Evolutionary conservation across 2,888 invertebrate genomes (phyloP).

Genomic region (Dendrolimus houi): DNA sequence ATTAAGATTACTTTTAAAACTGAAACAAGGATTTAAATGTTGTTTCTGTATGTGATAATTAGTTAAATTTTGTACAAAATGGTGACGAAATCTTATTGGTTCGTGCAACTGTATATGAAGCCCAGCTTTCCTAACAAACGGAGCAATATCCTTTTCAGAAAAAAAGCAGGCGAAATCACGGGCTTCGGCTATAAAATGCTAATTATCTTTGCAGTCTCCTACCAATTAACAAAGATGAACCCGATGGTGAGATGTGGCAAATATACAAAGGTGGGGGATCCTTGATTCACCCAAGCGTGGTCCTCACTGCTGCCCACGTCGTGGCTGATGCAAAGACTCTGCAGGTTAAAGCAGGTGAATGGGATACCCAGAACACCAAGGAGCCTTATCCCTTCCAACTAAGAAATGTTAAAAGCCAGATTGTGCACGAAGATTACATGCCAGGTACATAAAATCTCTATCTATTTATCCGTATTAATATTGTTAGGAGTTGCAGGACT

Average conservation of each 20-base stretch:
- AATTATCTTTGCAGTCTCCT: conserved; percentile 43
- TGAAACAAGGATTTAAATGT: too few relatives aligned
- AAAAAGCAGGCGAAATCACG: too few relatives aligned
- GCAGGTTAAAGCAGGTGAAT: conserved; percentile 83
- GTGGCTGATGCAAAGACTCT: conserved; percentile 24
- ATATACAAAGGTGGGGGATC: conserved; percentile 88
- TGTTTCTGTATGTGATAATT: too few relatives aligned
- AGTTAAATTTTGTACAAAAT: too few relatives aligned
- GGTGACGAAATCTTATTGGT: too few relatives aligned
- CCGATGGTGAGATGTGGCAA: conserved; percentile 54
- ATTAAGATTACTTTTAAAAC: too few relatives aligned
- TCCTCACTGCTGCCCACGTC: conserved; percentile 87
- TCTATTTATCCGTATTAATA: too few relatives aligned
- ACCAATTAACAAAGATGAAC: conserved; percentile 50
- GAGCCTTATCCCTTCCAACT: conserved; percentile 85
- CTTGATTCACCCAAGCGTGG: conserved; percentile 83
- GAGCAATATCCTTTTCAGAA: too few relatives aligned
- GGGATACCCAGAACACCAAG: conserved; percentile 85
- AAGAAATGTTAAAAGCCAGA: conserved; percentile 72
- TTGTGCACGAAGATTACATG: conserved; percentile 78
- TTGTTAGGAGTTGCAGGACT: too few relatives aligned
- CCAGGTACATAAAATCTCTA: not conserved
- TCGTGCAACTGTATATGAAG: too few relatives aligned
- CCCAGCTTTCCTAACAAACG: too few relatives aligned
- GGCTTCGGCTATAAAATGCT: too few relatives aligned